Evolutionary conservation across 2,113 vertebrate species (phyloP).

Genomic region (Phalacrocorax carbo): DNA sequence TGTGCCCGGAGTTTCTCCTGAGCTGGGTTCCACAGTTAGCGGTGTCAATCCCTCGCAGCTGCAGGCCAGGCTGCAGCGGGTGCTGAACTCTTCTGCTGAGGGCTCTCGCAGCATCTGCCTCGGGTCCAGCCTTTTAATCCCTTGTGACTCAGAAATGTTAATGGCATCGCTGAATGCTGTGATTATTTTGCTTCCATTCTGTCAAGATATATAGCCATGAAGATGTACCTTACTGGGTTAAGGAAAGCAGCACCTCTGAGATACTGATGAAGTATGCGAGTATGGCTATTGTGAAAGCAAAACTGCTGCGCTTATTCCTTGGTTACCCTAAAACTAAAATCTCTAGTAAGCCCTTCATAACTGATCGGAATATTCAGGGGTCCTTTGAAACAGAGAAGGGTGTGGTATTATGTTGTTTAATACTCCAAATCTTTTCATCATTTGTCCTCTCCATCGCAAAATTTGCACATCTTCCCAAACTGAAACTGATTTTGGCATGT

Average conservation of each 20-base stretch:
- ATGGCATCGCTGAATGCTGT: constrained; percentile 50
- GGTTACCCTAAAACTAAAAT: not conserved
- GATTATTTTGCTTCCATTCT: constrained; percentile 59
- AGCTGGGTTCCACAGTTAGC: constrained; percentile 65
- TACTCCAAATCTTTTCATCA: not conserved
- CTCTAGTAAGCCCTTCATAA: not conserved
- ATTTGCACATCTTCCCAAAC: not conserved
- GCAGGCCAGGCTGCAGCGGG: constrained; percentile 27
- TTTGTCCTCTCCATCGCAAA: not conserved
- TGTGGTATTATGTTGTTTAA: not conserved
- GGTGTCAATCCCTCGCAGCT: constrained; percentile 75
- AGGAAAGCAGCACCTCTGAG: constrained; percentile 3
- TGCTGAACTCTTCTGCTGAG: not conserved
- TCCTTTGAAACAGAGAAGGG: not conserved
- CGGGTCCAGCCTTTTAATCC: constrained; percentile 42
- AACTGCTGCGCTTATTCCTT: not conserved
- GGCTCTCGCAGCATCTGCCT: constrained; percentile 55
- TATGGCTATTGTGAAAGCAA: not conserved
- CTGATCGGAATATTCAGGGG: not conserved
- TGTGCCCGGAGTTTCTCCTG: constrained; percentile 82
- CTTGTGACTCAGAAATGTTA: constrained; percentile 39
- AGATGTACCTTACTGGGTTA: constrained; percentile 36
- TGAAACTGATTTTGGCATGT: not conserved
- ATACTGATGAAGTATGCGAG: not conserved
- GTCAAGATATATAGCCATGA: not conserved